Base-by-base conservation (phyloP, 2,113 vertebrate species). In the Platysteira castanea region DNA sequence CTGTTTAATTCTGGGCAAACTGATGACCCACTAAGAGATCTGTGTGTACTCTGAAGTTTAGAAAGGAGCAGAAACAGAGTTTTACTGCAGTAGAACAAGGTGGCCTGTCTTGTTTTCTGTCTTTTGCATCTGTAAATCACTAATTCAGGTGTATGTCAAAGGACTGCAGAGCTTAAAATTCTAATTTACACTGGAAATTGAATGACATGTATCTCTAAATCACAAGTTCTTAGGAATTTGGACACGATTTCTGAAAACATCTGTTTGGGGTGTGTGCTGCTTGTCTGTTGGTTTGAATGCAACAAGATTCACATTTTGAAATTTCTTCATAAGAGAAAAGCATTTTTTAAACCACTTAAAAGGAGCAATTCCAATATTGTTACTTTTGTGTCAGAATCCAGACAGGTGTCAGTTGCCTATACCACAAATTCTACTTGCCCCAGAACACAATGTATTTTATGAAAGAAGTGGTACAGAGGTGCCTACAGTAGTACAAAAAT, bases 231-330 rank as follows among this genome's bases (percentile, higher is more conserved):
- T 52, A 31, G 39, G 47, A 70, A 54, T 67, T 35, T 57, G 49
- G 61, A 54, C 26, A 28, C 0, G 0, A 23, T 56, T 87, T 91
- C 64, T 84, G 6, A 53, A 77, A n/a, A 16, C 7, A 1, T 17
- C 3, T 14, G n/a, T 42, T 83, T 84, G 41, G 3, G 6, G 5
- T n/a, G 10, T 11, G 1, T 65, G 27, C 17, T 61, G 7, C 47
- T 74, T 47, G 21, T 71, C 23, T 69, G 4, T 44, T 84, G 30
- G 46, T 50, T 94, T 84, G 41, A 74, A 42, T 77, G 39, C 39
- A 26, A 17, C 1, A 1, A 49, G 6, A 44, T 70, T 75, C 33
- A 30, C 27, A 35, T 37, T 81, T 81, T 39, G 23, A 50, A 56
- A 2, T 17, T 14, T 52, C 71, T 75, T 59, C 5, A 0, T 61